Evolutionary conservation across 2,113 vertebrate genomes (phyloP), one percentile per base, ranked within the genome.

Genomic region (Elanoides forficatus): DNA sequence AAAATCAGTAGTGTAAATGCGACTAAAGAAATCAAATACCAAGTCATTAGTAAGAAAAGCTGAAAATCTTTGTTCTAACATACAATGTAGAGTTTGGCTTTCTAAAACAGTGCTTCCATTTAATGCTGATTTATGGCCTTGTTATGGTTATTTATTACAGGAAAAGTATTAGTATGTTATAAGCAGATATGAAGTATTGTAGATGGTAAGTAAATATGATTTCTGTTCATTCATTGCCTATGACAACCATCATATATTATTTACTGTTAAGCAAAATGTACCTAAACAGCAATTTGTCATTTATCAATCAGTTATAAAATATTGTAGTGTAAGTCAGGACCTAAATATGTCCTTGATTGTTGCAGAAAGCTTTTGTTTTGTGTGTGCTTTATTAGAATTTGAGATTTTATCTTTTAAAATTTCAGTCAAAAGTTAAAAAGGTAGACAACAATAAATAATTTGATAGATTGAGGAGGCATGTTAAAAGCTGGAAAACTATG

Each of bases 71-170:
- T 94, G 47, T 74, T 88, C 65, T 71, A 81, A 60, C n/a, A 14
- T 34, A 17, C 45, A 81, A 52, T 32, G 59, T 63, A 75, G 60
- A 72, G 27, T 63, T 86, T 68, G 68, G 36, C 75, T 93, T 94
- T 92, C 90, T 88, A 43, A 91, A 95, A 56, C 47, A 88, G 68
- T n/a, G 47, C 30, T 86, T 84, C 88, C 19, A 67, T 84, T 97
- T 94, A 93, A 92, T 92, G 47, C 59, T 88, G 83, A 92, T 94
- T 94, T 96, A 93, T 91, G 76, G 38, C 42, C 81, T 84, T 93
- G 70, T 88, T 95, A 81, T 3, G 4, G 60, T 93, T 95, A 92
- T 96, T 94, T 95, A 90, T 90, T 95, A 71, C 65, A 91, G 50
- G 52, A 75, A 50, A 87, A 56, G 23, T 93, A 90, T 86, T 75